Percentiles rank a stretch among this genome's conserved stretches.
phyloP scores from a whole-genome alignment of 2,113 vertebrate genomes.

The Orientallactaga bullata region DNA sequence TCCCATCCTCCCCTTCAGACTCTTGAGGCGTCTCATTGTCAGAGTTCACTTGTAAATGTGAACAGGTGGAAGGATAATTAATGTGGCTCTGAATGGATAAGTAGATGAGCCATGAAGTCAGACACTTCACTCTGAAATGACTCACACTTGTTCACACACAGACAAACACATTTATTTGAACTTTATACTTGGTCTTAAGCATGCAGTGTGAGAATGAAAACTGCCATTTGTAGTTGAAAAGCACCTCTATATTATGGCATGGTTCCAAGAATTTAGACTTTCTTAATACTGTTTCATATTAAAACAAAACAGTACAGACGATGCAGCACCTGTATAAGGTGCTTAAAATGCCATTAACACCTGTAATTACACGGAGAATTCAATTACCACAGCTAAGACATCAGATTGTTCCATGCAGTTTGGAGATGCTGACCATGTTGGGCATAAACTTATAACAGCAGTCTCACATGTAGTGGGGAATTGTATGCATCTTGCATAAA shows the following conservation, averaged over 20 bases:
- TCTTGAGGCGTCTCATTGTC: neutral
- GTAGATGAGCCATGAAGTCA: neutral
- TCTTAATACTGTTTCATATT: constrained; percentile 84
- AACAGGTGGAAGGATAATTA: neutral
- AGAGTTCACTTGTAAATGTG: neutral
- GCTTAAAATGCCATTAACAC: constrained; percentile 89
- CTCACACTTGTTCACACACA: neutral
- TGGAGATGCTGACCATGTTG: constrained; percentile 80
- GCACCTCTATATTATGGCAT: constrained; percentile 84
- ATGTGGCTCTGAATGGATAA: neutral
- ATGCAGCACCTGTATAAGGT: constrained; percentile 85
- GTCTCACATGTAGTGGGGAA: constrained; percentile 74
- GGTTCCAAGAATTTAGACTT: constrained; percentile 80
- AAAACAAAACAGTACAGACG: constrained; percentile 59
- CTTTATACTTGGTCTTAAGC: neutral
- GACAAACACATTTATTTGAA: neutral
- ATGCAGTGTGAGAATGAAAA: constrained; percentile 75
- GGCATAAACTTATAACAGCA: constrained; percentile 64
- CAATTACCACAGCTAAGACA: constrained; percentile 84
- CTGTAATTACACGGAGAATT: constrained; percentile 88
- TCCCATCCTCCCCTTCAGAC: neutral
- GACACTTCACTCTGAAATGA: neutral
- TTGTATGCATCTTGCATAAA: constrained; percentile 79
- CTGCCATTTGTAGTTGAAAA: constrained; percentile 84
- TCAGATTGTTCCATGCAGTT: constrained; percentile 78